Evolutionary conservation across 2,888 invertebrate species (phyloP).

Genomic region (Clunio marinus): DNA sequence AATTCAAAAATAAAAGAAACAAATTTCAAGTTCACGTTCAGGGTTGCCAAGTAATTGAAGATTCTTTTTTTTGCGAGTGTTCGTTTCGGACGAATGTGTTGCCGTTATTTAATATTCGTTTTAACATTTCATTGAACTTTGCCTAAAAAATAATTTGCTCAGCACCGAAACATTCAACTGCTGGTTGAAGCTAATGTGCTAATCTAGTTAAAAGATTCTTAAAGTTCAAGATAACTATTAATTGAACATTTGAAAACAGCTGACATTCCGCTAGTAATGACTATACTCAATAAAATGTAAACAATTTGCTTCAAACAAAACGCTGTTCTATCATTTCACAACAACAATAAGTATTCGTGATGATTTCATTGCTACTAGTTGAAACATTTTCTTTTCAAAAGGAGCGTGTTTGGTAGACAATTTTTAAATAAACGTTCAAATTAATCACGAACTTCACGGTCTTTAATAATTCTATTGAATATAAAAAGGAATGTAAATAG

Average conservation of each 20-base stretch:
- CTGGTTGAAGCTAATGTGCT: too few species aligned
- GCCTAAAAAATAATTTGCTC: too few species aligned
- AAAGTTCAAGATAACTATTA: too few species aligned
- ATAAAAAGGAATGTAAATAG: too few species aligned
- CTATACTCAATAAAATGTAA: too few species aligned
- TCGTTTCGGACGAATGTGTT: constrained; percentile 12
- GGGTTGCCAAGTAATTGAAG: constrained; percentile 34
- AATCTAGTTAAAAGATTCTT: too few species aligned
- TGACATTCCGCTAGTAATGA: too few species aligned
- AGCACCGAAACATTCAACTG: too few species aligned
- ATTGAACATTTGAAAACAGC: too few species aligned
- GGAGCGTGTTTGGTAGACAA: constrained; percentile 3
- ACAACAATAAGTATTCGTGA: not conserved
- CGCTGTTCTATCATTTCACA: not conserved
- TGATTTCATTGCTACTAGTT: not conserved
- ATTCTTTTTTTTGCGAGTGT: constrained; percentile 5
- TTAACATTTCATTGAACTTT: constrained; percentile 32
- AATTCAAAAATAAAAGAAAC: constrained; percentile 17
- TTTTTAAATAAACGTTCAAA: too few species aligned
- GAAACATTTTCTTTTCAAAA: not conserved
- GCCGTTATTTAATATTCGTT: constrained; percentile 37
- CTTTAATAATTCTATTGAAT: too few species aligned
- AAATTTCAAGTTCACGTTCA: constrained; percentile 37
- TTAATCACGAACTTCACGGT: too few species aligned
- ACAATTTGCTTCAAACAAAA: not conserved